Conservation (phyloP, 2,113 vertebrate species). For the Echinops telfairi region DNA sequence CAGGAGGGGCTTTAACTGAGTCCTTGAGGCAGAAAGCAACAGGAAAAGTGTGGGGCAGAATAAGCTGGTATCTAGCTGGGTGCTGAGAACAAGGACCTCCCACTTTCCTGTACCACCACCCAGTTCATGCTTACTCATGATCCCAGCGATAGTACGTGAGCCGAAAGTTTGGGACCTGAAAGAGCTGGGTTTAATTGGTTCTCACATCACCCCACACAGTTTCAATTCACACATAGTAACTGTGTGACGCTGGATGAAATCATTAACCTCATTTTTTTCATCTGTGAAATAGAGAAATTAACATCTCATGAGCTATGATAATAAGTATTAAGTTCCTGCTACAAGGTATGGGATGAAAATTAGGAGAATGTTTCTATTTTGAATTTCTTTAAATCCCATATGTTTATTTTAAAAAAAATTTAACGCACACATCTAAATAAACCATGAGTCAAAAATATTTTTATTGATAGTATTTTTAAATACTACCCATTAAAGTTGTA, state of each 20-base stretch:
- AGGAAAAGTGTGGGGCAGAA: neutral
- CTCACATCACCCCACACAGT: accelerated
- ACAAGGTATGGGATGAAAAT: neutral
- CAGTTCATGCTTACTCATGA: neutral
- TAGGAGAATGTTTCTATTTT: neutral
- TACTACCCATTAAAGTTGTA: neutral
- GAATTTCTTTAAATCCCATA: neutral
- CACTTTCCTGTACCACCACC: no score
- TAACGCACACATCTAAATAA: conserved; percentile 28
- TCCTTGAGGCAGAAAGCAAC: neutral
- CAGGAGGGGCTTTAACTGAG: neutral
- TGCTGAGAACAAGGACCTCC: accelerated
- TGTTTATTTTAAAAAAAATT: neutral
- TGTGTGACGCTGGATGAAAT: neutral
- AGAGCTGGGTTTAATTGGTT: neutral
- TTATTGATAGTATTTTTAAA: neutral
- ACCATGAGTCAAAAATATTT: neutral
- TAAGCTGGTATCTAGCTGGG: neutral
- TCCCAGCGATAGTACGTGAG: neutral
- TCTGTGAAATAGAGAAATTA: neutral
- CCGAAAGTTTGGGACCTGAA: neutral
- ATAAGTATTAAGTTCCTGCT: neutral
- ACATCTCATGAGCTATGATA: neutral
- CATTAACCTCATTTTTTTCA: neutral
- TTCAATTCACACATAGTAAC: neutral